Conservation (phyloP, 2,797 vertebrate species). For the Cyprinodon diabolis region DNA sequence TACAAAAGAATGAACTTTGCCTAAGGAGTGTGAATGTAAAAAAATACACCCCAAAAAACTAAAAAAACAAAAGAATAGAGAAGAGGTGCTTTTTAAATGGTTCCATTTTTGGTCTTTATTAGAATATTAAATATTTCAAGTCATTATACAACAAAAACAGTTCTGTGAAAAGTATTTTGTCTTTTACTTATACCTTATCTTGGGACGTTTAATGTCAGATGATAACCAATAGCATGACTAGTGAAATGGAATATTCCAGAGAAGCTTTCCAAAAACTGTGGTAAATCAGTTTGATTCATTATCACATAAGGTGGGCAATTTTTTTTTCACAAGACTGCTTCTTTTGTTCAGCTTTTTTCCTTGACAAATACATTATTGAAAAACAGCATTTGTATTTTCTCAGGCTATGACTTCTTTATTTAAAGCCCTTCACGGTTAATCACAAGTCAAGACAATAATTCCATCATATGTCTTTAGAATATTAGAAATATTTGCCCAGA, state of each 20-base stretch:
- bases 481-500: slow-evolving; percentile 6
- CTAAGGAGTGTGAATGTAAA: slow-evolving; percentile 12
- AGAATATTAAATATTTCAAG: slow-evolving; percentile 9
- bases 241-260: too few relatives aligned
- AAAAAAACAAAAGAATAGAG: background rate
- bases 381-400: background rate
- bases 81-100: background rate
- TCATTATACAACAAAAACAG: background rate
- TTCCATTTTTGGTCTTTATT: background rate
- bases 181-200: background rate
- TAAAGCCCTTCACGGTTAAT: background rate
- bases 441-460: slow-evolving; percentile 6
- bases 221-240: background rate
- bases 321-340: background rate
- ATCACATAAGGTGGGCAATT: background rate
- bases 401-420: background rate
- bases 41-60: background rate
- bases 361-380: background rate
- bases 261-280: too few relatives aligned
- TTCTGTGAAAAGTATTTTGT: background rate
- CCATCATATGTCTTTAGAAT: slow-evolving; percentile 18
- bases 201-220: background rate
- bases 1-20: background rate
- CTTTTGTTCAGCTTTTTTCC: background rate
- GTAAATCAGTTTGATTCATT: background rate